Conservation (phyloP, 1,140 invertebrate species). For the Drosophila sp. region DNA sequence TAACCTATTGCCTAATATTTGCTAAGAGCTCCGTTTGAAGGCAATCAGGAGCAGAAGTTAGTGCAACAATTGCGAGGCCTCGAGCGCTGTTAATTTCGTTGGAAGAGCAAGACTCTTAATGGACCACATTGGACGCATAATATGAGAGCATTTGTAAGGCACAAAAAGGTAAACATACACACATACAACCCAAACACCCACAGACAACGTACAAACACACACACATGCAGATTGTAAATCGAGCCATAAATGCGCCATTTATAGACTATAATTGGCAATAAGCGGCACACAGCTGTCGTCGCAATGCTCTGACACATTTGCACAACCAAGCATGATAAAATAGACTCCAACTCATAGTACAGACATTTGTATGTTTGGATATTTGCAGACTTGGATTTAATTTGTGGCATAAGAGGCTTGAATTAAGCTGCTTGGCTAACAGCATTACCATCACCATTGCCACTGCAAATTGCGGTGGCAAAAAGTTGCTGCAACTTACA, state of each 20-base stretch:
- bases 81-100: conserved; percentile 22
- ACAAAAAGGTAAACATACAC: conserved; percentile 68
- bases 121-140: conserved; percentile 76
- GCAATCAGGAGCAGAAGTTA: conserved; percentile 58
- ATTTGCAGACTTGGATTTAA: conserved; percentile 61
- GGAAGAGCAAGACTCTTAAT: conserved; percentile 54
- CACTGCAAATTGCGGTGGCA: conserved; percentile 19
- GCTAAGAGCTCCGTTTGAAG: conserved; percentile 29
- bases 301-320: conserved; percentile 44
- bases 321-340: conserved; percentile 44
- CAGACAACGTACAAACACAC: neutral
- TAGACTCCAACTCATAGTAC: conserved; percentile 14
- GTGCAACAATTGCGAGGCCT: conserved; percentile 41
- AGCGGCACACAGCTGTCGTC: conserved; percentile 75
- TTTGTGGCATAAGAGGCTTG: conserved; percentile 54
- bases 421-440: conserved; percentile 29
- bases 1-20: conserved; percentile 74
- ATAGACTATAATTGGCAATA: conserved; percentile 82
- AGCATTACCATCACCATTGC: conserved; percentile 22
- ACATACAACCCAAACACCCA: neutral
- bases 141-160: conserved; percentile 67
- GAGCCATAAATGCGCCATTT: conserved; percentile 76
- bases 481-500: conserved; percentile 22
- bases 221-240: neutral
- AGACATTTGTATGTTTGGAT: conserved; percentile 18